Conservation (phyloP, 2,797 vertebrate species). For the Margarornis squamiger region DNA sequence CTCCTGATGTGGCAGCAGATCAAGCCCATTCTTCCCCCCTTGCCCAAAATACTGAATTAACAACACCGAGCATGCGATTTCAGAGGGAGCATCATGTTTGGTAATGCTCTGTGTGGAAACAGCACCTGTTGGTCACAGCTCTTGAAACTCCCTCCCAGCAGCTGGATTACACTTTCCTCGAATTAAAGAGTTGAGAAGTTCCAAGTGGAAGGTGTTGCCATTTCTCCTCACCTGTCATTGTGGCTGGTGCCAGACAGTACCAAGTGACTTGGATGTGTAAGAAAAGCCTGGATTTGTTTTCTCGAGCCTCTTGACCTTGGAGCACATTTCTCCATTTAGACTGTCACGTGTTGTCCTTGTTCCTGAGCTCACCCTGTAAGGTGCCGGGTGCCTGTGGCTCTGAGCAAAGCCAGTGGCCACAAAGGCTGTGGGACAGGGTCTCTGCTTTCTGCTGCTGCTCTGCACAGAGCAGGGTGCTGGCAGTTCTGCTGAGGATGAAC, state of each 20-base stretch:
- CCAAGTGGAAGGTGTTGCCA: not conserved
- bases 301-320: not conserved
- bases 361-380: not conserved
- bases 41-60: not conserved
- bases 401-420: accelerated
- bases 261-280: not conserved
- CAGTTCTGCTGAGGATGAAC: not conserved
- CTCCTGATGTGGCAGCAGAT: not conserved
- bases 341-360: not conserved
- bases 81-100: not conserved
- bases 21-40: not conserved
- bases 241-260: not conserved
- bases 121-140: not conserved
- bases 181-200: conserved; percentile 26
- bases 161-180: not conserved
- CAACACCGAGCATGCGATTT: not conserved
- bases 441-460: not conserved
- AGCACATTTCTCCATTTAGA: not conserved
- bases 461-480: not conserved
- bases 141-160: not conserved
- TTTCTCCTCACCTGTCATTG: not conserved
- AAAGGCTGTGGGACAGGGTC: not conserved
- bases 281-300: conserved; percentile 12
- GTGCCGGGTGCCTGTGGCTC: not conserved
- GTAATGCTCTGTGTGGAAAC: not conserved